Conservation (phyloP, 2,797 vertebrate species). For the Champsocephalus esox region DNA sequence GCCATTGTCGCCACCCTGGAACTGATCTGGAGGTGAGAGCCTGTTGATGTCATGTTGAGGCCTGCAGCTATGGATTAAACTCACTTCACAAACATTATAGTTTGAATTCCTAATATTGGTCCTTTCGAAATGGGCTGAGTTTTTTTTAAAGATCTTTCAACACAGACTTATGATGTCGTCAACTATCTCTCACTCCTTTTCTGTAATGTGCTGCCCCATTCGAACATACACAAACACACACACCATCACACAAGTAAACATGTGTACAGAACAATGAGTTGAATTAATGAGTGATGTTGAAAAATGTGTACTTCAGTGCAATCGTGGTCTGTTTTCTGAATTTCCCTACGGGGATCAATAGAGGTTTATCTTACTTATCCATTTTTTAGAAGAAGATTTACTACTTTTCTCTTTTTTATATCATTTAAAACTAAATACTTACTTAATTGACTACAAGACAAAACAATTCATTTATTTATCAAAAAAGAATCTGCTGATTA, state of each 20-base stretch:
- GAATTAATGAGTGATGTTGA: too few relatives aligned
- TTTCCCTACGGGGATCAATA: too few relatives aligned
- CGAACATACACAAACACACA: slow-evolving; percentile 2
- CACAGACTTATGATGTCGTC: background rate
- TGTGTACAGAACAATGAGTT: slow-evolving; percentile 1
- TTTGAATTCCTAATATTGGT: slow-evolving; percentile 8
- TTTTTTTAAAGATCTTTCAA: background rate
- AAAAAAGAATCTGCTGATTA: too few relatives aligned
- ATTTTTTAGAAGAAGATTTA: too few relatives aligned
- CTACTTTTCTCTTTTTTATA: too few relatives aligned
- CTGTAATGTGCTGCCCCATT: background rate
- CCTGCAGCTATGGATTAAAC: slow-evolving; percentile 12
- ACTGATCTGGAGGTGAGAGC: slow-evolving; percentile 23
- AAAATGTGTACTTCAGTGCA: too few relatives aligned
- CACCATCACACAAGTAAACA: background rate
- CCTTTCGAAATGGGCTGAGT: slow-evolving; percentile 24
- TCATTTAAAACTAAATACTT: too few relatives aligned
- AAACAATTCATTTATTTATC: too few relatives aligned
- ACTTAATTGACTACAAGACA: too few relatives aligned
- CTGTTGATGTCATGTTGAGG: slow-evolving; percentile 7
- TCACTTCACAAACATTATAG: slow-evolving; percentile 7
- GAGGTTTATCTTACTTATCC: too few relatives aligned
- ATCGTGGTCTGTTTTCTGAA: too few relatives aligned
- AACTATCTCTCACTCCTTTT: background rate
- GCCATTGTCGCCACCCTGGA: slow-evolving; percentile 31